Evolutionary conservation across 2,113 vertebrate genomes (phyloP).

Genomic region (Hippocampus guttulatus): DNA sequence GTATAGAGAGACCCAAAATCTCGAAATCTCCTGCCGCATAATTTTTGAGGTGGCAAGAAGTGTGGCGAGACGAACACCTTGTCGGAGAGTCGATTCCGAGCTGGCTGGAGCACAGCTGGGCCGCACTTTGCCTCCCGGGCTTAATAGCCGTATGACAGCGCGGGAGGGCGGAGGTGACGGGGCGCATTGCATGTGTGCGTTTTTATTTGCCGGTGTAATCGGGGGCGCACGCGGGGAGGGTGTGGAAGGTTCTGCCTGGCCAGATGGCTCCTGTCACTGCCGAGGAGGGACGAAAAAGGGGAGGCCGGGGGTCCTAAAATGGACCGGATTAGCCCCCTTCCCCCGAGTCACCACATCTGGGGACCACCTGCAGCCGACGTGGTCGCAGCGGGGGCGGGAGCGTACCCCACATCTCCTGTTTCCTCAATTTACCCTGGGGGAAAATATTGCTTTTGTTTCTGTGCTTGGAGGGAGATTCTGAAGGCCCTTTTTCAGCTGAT

Average conservation of each 20-base stretch:
- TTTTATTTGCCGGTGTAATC: slow-evolving; percentile 53
- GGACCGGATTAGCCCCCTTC: slow-evolving; percentile 57
- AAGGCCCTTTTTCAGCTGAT: not conserved
- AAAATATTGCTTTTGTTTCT: not conserved
- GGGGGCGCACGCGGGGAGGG: slow-evolving; percentile 50
- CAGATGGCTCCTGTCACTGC: slow-evolving; percentile 70
- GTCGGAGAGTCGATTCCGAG: slow-evolving; percentile 36
- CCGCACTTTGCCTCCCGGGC: slow-evolving; percentile 36
- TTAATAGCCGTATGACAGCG: slow-evolving; percentile 66
- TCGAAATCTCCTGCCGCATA: slow-evolving; percentile 13
- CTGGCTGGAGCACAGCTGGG: slow-evolving; percentile 58
- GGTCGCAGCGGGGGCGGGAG: not conserved
- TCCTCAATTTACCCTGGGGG: slow-evolving; percentile 28
- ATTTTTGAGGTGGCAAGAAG: slow-evolving; percentile 21
- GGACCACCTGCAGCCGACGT: slow-evolving; percentile 69
- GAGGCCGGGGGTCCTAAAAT: slow-evolving; percentile 30
- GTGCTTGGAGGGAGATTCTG: not conserved
- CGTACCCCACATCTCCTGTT: slow-evolving; percentile 22
- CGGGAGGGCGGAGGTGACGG: not conserved
- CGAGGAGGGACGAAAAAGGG: slow-evolving; percentile 40
- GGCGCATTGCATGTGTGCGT: slow-evolving; percentile 16
- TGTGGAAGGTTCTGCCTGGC: slow-evolving; percentile 57
- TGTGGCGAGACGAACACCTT: slow-evolving; percentile 54
- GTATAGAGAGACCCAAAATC: slow-evolving; percentile 24
- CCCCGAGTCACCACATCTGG: slow-evolving; percentile 71